Evolutionary conservation across 2,888 invertebrate species (phyloP).

Genomic region (Euplexia lucipara): DNA sequence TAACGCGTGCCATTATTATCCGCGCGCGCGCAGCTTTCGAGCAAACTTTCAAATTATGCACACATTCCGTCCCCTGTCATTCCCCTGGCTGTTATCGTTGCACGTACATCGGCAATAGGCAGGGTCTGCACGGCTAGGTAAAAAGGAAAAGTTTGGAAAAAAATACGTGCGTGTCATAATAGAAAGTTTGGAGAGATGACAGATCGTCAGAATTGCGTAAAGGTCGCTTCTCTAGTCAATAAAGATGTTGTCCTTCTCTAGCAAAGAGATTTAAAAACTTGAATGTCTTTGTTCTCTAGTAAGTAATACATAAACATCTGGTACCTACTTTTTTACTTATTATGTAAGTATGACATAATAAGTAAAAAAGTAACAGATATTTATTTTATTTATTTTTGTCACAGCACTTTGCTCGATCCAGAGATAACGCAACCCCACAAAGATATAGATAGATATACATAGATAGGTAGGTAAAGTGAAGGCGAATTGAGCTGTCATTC

Average conservation of each 20-base stretch:
- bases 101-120: constrained; percentile 38
- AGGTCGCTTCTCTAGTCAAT: neutral
- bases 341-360: too few species aligned
- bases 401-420: too few species aligned
- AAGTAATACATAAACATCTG: too few species aligned
- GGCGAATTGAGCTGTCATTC: too few species aligned
- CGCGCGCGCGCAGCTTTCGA: constrained; percentile 27
- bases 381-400: too few species aligned
- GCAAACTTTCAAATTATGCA: constrained; percentile 52
- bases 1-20: constrained; percentile 12
- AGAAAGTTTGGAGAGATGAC: constrained; percentile 27
- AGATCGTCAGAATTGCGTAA: neutral
- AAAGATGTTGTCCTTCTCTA: neutral
- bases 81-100: constrained; percentile 32
- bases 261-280: too few species aligned
- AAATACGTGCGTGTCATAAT: neutral
- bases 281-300: too few species aligned
- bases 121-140: constrained; percentile 34
- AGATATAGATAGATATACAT: too few species aligned
- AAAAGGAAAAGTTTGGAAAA: neutral
- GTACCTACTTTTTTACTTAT: too few species aligned
- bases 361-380: too few species aligned
- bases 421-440: too few species aligned
- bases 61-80: constrained; percentile 46
- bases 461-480: too few species aligned